These are phyloP conservation scores for Forbesichthys agassizii DNA, from an alignment of 2,113 vertebrate species.

Conservation along the genomic window DNA sequence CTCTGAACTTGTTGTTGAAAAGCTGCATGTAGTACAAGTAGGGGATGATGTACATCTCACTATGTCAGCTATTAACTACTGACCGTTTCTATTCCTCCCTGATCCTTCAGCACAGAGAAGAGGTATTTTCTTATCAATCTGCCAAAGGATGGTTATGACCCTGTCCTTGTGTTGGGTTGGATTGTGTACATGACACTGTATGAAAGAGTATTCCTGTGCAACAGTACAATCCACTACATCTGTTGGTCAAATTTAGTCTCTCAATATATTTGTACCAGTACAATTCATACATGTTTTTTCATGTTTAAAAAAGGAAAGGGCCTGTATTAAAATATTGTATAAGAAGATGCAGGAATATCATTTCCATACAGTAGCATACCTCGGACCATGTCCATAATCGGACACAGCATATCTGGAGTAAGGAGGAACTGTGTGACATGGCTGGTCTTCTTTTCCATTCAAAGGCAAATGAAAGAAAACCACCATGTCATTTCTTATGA, in stretches of 20 bases:
- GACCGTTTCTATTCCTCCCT: constrained; percentile 76
- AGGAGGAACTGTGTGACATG: constrained; percentile 83
- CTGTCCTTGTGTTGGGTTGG: constrained; percentile 65
- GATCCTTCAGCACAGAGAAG: constrained; percentile 91
- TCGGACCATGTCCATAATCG: constrained; percentile 1
- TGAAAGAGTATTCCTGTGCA: constrained; percentile 80
- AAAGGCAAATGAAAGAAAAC: constrained; percentile 65
- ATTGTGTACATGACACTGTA: constrained; percentile 71
- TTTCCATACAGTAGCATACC: constrained; percentile 68
- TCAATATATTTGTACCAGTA: constrained; percentile 5
- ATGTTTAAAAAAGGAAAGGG: not conserved
- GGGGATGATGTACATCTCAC: not conserved
- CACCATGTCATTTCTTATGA: constrained; percentile 72
- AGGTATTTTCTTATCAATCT: constrained; percentile 80
- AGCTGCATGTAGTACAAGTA: not conserved
- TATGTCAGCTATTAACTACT: constrained; percentile 43
- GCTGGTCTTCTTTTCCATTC: constrained; percentile 72
- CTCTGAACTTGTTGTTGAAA: not conserved
- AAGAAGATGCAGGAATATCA: constrained; percentile 83
- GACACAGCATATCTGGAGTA: constrained; percentile 69
- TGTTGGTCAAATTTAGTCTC: too few species aligned
- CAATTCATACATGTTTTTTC: not conserved
- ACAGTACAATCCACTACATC: constrained; percentile 45
- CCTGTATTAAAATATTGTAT: constrained; percentile 56
- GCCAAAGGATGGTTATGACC: constrained; percentile 42